Base-by-base conservation (phyloP, 2,113 vertebrate species). In the Clupea harengus region DNA sequence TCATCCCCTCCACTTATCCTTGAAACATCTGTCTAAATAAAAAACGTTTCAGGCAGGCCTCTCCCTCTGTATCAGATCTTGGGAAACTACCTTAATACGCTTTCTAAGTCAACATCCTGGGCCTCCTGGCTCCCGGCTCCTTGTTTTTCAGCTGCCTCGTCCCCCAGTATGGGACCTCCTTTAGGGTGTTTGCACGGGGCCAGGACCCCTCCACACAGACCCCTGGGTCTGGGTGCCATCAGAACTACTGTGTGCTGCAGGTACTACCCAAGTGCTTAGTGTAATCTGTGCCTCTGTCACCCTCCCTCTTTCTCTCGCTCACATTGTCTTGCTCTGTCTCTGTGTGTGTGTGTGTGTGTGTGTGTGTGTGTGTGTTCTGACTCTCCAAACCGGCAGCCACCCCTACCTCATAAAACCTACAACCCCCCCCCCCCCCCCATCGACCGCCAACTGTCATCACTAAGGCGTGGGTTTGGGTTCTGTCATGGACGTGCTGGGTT, bases 11-110 rank as follows among this genome's bases (percentile, higher is more conserved):
- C 3, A 72, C 64, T 72, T 10, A 72, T 72, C 64, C 64, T 39
- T 72, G 32, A 22, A 64, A 84, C 85, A 89, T 88, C 88, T 92
- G 45, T 91, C 82, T 88, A 90, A 92, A 90, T 88, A 91, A 28
- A 44, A 52, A 39, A 20, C 39, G n/a, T 4, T 83, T 85, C 32
- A 2, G n/a, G 25, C 64, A 13, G 64, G 25, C 64, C 64, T 72
- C 64, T 32, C 64, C 64, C 64, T 10, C 64, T 72, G n/a, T 72
- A 72, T 72, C 64, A 72, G 64, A 72, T 72, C 64, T 32, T 72
- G 64, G 64, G 64, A 72, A 72, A 32, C 64, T 28, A 72, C 64
- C 25, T 72, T 32, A 72, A 72, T 72, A 28, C 25, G n/a, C n/a
- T 32, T 72, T 32, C 64, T 72, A 72, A 72, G 64, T 72, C 64